Conservation (phyloP, 1,140 invertebrate species). For the Nebria ingens region DNA sequence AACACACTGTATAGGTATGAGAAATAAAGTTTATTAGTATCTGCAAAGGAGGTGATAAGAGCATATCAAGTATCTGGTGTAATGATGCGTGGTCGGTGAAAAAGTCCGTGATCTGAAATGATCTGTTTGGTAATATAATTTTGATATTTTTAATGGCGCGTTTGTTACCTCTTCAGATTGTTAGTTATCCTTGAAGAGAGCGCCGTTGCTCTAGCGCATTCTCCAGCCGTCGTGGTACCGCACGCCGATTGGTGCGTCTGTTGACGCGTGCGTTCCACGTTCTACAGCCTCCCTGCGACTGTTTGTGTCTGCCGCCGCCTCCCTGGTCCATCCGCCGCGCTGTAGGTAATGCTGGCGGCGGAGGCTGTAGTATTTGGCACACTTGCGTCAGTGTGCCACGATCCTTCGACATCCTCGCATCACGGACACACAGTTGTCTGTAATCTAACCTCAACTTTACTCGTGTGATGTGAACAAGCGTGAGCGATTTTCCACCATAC, state of each 20-base stretch:
- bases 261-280: neutral
- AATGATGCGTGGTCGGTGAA: no score
- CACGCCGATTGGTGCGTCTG: neutral
- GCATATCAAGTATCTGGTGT: no score
- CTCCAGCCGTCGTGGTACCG: neutral
- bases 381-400: neutral
- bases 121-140: no score
- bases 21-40: no score
- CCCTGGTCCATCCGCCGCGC: neutral
- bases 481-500: neutral
- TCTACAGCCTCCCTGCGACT: neutral
- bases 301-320: neutral
- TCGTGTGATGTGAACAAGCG: neutral
- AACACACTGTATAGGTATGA: no score
- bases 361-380: no score
- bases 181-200: neutral
- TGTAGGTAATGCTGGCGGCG: slow-evolving; percentile 1
- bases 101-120: no score
- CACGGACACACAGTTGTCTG: no score
- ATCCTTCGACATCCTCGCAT: neutral
- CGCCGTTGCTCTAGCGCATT: neutral
- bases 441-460: no score
- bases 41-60: no score
- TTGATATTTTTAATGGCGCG: no score
- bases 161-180: neutral